These are phyloP conservation scores for Drymonia ruficornis DNA, from an alignment of 2,888 invertebrate genomes.

Conservation along the genomic window DNA sequence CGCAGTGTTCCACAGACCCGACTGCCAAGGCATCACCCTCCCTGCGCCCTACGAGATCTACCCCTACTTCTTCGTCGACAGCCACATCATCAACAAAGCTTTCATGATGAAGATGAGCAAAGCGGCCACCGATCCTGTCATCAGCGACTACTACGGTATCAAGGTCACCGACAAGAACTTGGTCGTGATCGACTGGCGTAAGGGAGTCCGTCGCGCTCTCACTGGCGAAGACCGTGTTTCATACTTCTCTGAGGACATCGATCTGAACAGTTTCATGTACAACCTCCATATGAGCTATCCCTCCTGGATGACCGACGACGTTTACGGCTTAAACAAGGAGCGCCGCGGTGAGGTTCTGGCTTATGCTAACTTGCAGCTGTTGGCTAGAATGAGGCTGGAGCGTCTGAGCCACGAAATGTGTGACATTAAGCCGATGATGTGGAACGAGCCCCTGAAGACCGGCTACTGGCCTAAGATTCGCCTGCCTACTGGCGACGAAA, in stretches of 20 bases:
- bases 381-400: conserved; percentile 85
- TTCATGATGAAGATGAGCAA: conserved; percentile 87
- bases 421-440: conserved; percentile 75
- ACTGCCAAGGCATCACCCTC: conserved; percentile 87
- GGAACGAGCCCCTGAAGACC: conserved; percentile 66
- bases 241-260: conserved; percentile 92
- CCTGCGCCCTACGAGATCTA: conserved; percentile 91
- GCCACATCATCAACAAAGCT: conserved; percentile 88
- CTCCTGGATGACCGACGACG: conserved; percentile 87
- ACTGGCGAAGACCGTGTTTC: conserved; percentile 86
- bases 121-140: conserved; percentile 79
- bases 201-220: conserved; percentile 83
- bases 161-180: conserved; percentile 81
- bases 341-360: conserved; percentile 85
- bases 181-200: conserved; percentile 88
- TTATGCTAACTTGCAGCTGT: conserved; percentile 86
- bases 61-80: conserved; percentile 90
- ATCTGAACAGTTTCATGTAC: conserved; percentile 89
- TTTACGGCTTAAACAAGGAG: conserved; percentile 74
- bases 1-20: conserved; percentile 88
- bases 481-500: conserved; percentile 83
- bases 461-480: conserved; percentile 86
- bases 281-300: conserved; percentile 88
- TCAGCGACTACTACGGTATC: conserved; percentile 81
- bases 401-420: conserved; percentile 79